Conservation (phyloP, 2,888 invertebrate genomes). For the Morpho achilles region DNA sequence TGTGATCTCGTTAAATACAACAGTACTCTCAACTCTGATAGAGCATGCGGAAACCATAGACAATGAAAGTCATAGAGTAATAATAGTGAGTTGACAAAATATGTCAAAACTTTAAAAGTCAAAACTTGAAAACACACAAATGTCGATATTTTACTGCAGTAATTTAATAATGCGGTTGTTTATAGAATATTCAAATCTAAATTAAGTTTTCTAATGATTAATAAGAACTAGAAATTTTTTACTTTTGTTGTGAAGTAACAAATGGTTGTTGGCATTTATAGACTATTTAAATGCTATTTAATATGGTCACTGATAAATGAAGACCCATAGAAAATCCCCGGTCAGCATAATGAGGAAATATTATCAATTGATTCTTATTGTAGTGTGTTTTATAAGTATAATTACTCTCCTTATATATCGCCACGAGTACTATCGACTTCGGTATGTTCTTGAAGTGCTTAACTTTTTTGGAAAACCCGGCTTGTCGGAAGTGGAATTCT, state of each 20-base stretch:
- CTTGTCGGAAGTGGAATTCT: slow-evolving; percentile 70
- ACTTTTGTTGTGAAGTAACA: too few species aligned
- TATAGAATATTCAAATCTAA: neutral
- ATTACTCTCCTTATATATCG: slow-evolving; percentile 88
- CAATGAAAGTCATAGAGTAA: too few species aligned
- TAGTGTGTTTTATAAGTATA: slow-evolving; percentile 86
- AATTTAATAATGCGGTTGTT: neutral
- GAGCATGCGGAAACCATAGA: too few species aligned
- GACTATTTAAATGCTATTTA: neutral
- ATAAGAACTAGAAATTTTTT: too few species aligned
- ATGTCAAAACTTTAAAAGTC: too few species aligned
- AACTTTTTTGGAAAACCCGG: slow-evolving; percentile 90
- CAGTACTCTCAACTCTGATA: too few species aligned
- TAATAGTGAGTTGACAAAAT: too few species aligned
- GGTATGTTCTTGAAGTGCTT: slow-evolving; percentile 90
- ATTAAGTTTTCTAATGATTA: neutral
- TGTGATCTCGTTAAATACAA: too few species aligned
- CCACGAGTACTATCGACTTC: slow-evolving; percentile 90
- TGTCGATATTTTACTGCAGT: neutral
- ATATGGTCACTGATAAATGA: slow-evolving; percentile 47
- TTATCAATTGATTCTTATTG: slow-evolving; percentile 86
- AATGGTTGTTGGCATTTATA: too few species aligned
- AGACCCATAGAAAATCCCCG: slow-evolving; percentile 57
- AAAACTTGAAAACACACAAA: neutral
- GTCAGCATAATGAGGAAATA: slow-evolving; percentile 87